Evolutionary conservation across 2,113 vertebrate genomes (phyloP).

Genomic region (Callithrix jacchus): DNA sequence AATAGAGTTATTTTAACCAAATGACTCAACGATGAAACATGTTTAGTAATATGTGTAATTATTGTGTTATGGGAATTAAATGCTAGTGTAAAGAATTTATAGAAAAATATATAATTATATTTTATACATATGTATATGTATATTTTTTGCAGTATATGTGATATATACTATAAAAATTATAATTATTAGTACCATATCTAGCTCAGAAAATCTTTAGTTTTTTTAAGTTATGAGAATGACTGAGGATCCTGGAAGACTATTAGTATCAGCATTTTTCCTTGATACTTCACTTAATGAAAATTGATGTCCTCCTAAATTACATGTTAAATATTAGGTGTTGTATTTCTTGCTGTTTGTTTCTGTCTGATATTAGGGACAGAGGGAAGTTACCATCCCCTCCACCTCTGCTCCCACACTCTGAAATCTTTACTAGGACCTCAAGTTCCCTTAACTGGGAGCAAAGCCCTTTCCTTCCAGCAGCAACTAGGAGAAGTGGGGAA

Average conservation of each 20-base stretch:
- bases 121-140: not conserved
- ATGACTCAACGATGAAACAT: not conserved
- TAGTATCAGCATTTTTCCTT: not conserved
- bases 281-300: not conserved
- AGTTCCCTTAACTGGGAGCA: not conserved
- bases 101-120: not conserved
- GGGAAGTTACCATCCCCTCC: not conserved
- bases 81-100: not conserved
- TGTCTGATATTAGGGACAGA: not conserved
- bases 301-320: not conserved
- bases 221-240: not conserved
- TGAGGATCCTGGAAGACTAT: not conserved
- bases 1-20: not conserved
- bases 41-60: not conserved
- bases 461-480: not conserved
- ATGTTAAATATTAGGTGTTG: not conserved
- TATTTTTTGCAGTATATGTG: not conserved
- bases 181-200: not conserved
- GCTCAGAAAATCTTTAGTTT: not conserved
- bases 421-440: not conserved
- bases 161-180: not conserved
- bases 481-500: not conserved
- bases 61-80: not conserved
- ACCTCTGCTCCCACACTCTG: not conserved
- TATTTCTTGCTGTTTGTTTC: not conserved